Percentiles rank a stretch among this genome's conserved stretches.
Conservation (phyloP, 1,140 invertebrate species). For the Eubasilissa regina region DNA sequence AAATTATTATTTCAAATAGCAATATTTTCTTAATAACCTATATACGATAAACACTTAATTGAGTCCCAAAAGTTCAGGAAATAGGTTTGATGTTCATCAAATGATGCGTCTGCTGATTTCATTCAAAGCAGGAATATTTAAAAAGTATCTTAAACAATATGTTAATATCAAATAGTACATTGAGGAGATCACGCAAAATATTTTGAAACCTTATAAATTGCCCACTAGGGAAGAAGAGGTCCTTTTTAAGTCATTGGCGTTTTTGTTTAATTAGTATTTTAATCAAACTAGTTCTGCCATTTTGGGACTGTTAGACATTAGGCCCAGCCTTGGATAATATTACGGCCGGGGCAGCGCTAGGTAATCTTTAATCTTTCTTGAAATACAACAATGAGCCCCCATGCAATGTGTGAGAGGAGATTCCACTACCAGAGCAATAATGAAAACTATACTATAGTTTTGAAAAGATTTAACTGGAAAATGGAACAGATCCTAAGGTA, state of each 20-base stretch:
- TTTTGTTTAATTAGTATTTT: conserved; percentile 12
- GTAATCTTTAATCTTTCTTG: conserved; percentile 14
- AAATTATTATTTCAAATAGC: too few relatives aligned
- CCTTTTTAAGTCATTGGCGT: conserved; percentile 13
- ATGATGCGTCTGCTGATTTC: neutral
- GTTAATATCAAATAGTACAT: conserved; percentile 11
- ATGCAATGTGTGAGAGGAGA: conserved; percentile 38
- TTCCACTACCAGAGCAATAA: conserved; percentile 38
- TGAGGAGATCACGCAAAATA: conserved; percentile 42
- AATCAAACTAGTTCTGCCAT: conserved; percentile 38
- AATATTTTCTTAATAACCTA: too few relatives aligned
- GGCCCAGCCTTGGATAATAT: conserved; percentile 38
- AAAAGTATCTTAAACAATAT: neutral
- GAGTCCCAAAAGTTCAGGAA: conserved; percentile 37
- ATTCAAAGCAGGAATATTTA: neutral
- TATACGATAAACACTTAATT: too few relatives aligned
- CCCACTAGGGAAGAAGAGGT: conserved; percentile 35
- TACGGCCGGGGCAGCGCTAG: conserved; percentile 35
- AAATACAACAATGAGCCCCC: conserved; percentile 34
- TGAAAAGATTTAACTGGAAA: neutral
- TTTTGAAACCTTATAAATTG: conserved; percentile 12
- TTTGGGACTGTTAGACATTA: conserved; percentile 43
- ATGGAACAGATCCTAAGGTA: conserved; percentile 27
- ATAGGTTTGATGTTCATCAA: neutral
- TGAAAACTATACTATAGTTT: conserved; percentile 15